Evolutionary conservation across 2,797 vertebrate genomes (phyloP), one percentile per base, ranked within the genome.

Genomic region (Lepus townsendii): DNA sequence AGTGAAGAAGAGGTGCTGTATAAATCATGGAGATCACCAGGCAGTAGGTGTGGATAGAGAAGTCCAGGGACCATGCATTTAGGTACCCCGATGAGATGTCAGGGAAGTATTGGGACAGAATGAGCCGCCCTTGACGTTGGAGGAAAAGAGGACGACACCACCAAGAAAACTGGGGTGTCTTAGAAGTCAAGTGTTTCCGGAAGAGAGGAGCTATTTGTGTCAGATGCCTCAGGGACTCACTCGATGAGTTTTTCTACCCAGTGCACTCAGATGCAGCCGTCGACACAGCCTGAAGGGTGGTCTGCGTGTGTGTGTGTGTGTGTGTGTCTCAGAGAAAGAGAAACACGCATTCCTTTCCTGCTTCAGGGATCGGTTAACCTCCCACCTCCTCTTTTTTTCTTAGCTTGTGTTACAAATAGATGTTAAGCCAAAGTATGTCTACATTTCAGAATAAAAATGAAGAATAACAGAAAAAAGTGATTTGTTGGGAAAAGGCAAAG

Each of bases 361-460:
- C 54, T 85, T 73, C n/a, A 71, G 66, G 32, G 42, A 8, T 17
- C 83, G 77, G 19, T 84, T 77, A 63, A 26, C 5, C 3, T 38
- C 54, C 7, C 2, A 19, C 11, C 1, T 1, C 20, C 52, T 13
- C 2, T 42, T 4, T 7, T 22, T 73, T 85, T 38, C 47, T 27
- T 63, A 86, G 3, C 63, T 24, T 90, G 19, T 57, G 19, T 57
- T 57, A 69, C 2, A 71, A 82, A 52, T n/a, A 57, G 26, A 30
- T 42, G 60, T 10, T 66, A 88, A 91, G 6, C 16, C 71, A 50
- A 86, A 84, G 11, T 52, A 20, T 95, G 75, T 80, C 83, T 50
- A 82, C 42, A 62, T 83, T 88, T 77, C 47, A 68, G 84, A 65
- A 54, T 80, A 80, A 75, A 78, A 68, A 86, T 52, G 38, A 93